phyloP scores from a whole-genome alignment of 1,140 invertebrate species.

The Drosophila equinoxialis region DNA sequence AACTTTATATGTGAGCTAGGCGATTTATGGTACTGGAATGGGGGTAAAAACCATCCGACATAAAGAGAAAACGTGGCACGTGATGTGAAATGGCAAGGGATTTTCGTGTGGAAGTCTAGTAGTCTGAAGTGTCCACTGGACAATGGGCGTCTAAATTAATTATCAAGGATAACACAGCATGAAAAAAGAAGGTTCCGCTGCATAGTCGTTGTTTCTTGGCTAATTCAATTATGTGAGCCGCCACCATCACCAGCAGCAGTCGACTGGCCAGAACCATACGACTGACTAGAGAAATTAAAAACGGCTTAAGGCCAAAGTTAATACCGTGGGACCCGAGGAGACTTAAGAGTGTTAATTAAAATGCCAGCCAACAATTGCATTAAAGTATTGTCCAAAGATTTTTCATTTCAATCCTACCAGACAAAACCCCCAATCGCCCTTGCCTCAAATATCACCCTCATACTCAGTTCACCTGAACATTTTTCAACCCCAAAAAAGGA shows the following conservation, averaged over 20 bases:
- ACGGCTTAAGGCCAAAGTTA: slow-evolving; percentile 75
- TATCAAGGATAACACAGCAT: slow-evolving; percentile 73
- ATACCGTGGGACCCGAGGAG: slow-evolving; percentile 39
- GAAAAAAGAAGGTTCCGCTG: slow-evolving; percentile 46
- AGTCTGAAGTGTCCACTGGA: slow-evolving; percentile 40
- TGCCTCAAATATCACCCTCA: neutral
- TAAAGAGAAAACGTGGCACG: slow-evolving; percentile 47
- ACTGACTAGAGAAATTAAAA: slow-evolving; percentile 64
- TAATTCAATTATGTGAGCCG: slow-evolving; percentile 75
- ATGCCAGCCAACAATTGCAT: slow-evolving; percentile 66
- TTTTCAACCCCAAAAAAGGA: slow-evolving; percentile 1
- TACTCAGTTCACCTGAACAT: neutral
- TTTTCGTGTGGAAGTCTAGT: slow-evolving; percentile 36
- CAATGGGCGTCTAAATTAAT: slow-evolving; percentile 79
- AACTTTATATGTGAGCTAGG: slow-evolving; percentile 60
- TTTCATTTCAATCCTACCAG: neutral
- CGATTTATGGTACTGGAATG: slow-evolving; percentile 67
- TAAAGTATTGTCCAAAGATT: slow-evolving; percentile 41
- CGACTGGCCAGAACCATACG: neutral
- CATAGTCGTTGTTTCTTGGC: slow-evolving; percentile 49
- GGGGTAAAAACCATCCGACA: neutral
- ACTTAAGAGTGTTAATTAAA: slow-evolving; percentile 77
- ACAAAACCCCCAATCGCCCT: slow-evolving; percentile 11
- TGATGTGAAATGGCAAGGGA: slow-evolving; percentile 67
- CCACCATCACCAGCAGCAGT: neutral